These are phyloP conservation scores for Parapristionchus giblindavisi DNA, from an alignment of 2,888 invertebrate species.

Conservation along the genomic window DNA sequence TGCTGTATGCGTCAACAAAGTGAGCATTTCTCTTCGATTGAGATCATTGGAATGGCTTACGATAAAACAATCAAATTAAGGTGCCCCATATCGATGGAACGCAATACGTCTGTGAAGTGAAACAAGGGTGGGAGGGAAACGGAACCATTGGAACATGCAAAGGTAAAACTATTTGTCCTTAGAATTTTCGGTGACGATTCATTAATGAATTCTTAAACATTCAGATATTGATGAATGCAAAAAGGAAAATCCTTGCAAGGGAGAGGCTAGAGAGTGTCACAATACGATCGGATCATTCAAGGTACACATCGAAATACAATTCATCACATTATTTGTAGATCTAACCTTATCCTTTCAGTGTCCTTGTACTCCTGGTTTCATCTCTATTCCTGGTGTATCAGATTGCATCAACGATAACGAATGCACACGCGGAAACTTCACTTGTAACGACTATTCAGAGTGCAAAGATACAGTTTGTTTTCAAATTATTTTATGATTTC, in stretches of 20 bases:
- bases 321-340: too few relatives aligned
- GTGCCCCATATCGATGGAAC: conserved; percentile 11
- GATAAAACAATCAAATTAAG: not conserved
- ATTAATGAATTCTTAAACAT: not conserved
- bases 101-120: conserved; percentile 27
- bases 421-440: conserved; percentile 32
- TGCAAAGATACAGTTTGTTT: conserved; percentile 34
- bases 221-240: conserved; percentile 32
- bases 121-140: conserved; percentile 19
- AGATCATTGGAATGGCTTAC: not conserved
- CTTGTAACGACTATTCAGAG: conserved; percentile 35
- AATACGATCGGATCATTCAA: conserved; percentile 37
- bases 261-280: conserved; percentile 15
- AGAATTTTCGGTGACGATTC: not conserved
- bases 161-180: not conserved
- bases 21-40: not conserved
- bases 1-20: conserved; percentile 29
- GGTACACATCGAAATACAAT: not conserved
- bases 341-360: conserved; percentile 23
- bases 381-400: conserved; percentile 21
- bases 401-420: conserved; percentile 34
- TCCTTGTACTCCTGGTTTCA: conserved; percentile 24
- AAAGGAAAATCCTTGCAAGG: conserved; percentile 19
- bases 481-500: not conserved
- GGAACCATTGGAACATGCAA: conserved; percentile 32